Base-by-base conservation (phyloP, 2,113 vertebrate species). In the Geococcyx californianus region DNA sequence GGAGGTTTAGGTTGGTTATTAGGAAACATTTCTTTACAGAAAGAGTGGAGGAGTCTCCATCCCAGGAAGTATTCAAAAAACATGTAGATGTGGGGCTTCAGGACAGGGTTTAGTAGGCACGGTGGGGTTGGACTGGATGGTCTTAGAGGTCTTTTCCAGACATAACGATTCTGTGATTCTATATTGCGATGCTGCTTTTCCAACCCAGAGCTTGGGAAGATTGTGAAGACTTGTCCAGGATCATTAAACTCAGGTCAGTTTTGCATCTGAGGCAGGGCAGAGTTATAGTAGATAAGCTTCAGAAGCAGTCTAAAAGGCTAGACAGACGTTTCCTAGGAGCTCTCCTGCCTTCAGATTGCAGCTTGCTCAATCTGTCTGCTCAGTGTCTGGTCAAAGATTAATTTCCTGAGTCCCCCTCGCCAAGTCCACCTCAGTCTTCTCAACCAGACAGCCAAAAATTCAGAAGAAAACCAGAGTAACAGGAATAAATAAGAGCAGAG, bases 121-220 rank as follows among this genome's bases (percentile, higher is more conserved):
- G 21, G 47, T 49, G 21, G 47, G 21, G 47, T 11, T 49, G 45
- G 45, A 18, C 47, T 49, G 21, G 21, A 49, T 24, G 23, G 24
- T 23, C 47, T 49, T 24, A 49, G 45, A 47, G 47, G 11, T 49
- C 47, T 49, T 49, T 24, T 12, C 21, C 23, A 49, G 18, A 8
- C 47, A 21, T 23, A 47, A 47, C 20, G 10, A 23, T 47, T 23
- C 47, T 49, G 12, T 49, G 21, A 49, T 49, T 49, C 58, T 62
- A 7, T 7, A 23, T 2, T 25, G n/a, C 0, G 0, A 63, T 26
- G 34, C 56, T 18, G 15, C 28, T 60, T 54, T 3, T 24, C 45
- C 79, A 86, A 9, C 26, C 21, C 26, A n/a, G 60, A 56, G n/a
- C 34, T 67, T 24, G 42, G 8, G 7, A 5, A 29, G 16, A 2